phyloP scores from a whole-genome alignment of 2,797 vertebrate species.

The Scomberomorus guttatus region DNA sequence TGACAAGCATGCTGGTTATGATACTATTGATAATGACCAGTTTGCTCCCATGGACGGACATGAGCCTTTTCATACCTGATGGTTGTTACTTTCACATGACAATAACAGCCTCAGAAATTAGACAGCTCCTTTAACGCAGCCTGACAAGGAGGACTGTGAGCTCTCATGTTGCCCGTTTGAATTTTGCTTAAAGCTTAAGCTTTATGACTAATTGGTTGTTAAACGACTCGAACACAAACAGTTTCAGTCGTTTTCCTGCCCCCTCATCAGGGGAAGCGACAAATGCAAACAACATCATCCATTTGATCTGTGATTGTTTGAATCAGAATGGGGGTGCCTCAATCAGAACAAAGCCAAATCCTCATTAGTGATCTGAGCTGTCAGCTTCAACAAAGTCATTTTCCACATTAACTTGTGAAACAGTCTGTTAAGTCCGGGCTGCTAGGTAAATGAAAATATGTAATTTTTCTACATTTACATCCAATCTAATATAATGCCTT shows the following conservation, averaged over 20 bases:
- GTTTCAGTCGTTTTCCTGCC: constrained; percentile 53
- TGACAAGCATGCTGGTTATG: constrained; percentile 15
- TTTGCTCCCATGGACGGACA: background rate
- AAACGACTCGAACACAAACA: constrained; percentile 58
- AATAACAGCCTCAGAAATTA: constrained; percentile 20
- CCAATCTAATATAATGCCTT: background rate
- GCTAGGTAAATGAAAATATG: constrained; percentile 14
- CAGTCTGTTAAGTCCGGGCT: constrained; percentile 6
- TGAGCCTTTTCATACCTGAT: constrained; percentile 3
- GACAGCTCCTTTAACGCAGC: constrained; percentile 17
- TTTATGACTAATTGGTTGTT: constrained; percentile 71
- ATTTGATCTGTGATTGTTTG: constrained; percentile 65
- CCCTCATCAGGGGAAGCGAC: constrained; percentile 57
- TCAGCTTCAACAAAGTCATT: constrained; percentile 43
- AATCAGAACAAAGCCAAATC: constrained; percentile 61
- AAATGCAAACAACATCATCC: constrained; percentile 60
- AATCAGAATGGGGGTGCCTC: constrained; percentile 46
- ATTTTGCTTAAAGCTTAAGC: constrained; percentile 51
- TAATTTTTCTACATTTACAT: constrained; percentile 8
- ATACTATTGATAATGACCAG: background rate
- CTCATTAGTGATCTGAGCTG: constrained; percentile 66
- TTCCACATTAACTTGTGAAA: constrained; percentile 45
- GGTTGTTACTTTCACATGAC: background rate
- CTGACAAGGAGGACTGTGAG: background rate
- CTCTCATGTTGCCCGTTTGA: constrained; percentile 44